Evolutionary conservation across 2,113 vertebrate species (phyloP).

Genomic region (Pica pica): DNA sequence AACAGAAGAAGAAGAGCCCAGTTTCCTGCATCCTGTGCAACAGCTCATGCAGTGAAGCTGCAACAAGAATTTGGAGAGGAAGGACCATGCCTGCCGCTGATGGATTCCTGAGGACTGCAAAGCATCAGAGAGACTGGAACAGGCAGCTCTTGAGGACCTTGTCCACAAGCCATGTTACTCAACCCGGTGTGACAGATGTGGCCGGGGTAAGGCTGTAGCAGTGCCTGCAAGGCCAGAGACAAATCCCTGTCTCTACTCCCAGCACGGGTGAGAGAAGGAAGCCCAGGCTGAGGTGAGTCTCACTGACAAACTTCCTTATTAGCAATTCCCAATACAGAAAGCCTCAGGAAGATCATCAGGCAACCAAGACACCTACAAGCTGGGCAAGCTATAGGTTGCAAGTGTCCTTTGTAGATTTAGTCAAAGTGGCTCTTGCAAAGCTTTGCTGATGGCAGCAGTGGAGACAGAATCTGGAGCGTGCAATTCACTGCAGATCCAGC

Average conservation of each 20-base stretch:
- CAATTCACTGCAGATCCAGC: not conserved
- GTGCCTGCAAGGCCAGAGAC: not conserved
- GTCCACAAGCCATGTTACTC: not conserved
- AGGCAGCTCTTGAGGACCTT: not conserved
- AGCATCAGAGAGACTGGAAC: not conserved
- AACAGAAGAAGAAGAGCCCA: not conserved
- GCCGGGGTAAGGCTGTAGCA: not conserved
- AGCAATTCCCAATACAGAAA: not conserved
- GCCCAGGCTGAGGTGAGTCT: not conserved
- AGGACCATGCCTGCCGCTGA: rapidly evolving
- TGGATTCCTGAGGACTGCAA: not conserved
- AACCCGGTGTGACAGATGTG: not conserved
- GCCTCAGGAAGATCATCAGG: not conserved
- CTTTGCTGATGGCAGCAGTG: not conserved
- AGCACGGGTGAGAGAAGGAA: not conserved
- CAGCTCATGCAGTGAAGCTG: not conserved
- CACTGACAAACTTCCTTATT: not conserved
- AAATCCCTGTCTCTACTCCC: not conserved
- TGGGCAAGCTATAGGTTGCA: not conserved
- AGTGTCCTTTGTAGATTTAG: not conserved
- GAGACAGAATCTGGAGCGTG: not conserved
- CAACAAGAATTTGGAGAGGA: not conserved
- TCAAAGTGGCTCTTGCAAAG: not conserved
- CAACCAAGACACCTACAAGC: not conserved
- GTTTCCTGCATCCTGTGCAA: not conserved